Percentiles rank a stretch among this genome's conserved stretches.
These are phyloP conservation scores for Cuculus canorus DNA, from an alignment of 2,797 vertebrate species.

Conservation along the genomic window DNA sequence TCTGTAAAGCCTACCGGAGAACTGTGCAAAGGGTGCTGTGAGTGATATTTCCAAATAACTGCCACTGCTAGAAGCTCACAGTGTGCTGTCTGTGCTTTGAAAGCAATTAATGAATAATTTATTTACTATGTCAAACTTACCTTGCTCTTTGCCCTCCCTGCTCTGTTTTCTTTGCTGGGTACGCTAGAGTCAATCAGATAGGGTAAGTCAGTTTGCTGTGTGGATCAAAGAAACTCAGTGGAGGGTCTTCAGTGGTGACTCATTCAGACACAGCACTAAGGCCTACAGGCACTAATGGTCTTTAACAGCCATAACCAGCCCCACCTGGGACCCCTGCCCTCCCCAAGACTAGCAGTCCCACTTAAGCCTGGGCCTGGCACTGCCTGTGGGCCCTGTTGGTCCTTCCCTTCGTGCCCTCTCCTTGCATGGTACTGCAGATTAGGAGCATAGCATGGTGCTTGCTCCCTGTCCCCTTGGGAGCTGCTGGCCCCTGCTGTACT, in stretches of 20 bases:
- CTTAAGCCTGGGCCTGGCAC: neutral
- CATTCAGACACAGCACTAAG: accelerated
- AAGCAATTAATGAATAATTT: neutral
- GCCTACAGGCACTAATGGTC: accelerated
- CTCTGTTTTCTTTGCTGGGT: neutral
- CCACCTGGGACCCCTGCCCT: no score
- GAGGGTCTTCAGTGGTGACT: neutral
- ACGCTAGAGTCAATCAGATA: neutral
- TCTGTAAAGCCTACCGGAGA: neutral
- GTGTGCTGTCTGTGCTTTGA: neutral
- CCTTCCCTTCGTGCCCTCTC: neutral
- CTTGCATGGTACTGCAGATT: neutral
- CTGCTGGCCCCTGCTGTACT: no score
- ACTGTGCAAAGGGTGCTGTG: neutral
- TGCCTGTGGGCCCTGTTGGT: neutral
- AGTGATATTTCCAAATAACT: neutral
- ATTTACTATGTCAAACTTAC: neutral
- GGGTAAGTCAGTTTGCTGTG: neutral
- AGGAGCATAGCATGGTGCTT: accelerated
- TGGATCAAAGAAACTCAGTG: neutral
- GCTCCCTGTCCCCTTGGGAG: accelerated
- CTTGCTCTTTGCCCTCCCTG: neutral
- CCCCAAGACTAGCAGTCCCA: neutral
- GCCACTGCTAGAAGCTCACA: neutral
- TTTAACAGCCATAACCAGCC: neutral